Evolutionary conservation across 2,113 vertebrate species (phyloP).

Genomic region (Prunella fulvescens): DNA sequence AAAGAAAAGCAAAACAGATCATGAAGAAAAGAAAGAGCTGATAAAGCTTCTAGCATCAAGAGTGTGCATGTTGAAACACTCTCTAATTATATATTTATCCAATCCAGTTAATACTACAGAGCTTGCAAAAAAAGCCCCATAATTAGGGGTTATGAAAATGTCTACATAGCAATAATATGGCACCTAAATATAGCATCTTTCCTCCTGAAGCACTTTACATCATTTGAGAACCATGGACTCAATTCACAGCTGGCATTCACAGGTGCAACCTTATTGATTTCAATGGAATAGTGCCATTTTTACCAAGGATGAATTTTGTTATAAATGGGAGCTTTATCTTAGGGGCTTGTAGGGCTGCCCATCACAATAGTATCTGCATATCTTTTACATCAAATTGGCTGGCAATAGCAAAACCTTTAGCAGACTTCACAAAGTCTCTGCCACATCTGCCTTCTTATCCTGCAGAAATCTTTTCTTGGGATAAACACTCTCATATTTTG

Average conservation of each 20-base stretch:
- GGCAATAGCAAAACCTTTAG: background rate
- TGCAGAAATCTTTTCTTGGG: background rate
- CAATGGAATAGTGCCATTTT: slow-evolving; percentile 12
- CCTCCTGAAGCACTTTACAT: slow-evolving; percentile 64
- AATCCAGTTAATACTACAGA: slow-evolving; percentile 70
- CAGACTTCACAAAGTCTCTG: background rate
- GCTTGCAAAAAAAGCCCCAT: slow-evolving; percentile 64
- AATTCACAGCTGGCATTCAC: slow-evolving; percentile 60
- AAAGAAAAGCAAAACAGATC: slow-evolving; percentile 65
- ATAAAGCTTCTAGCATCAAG: slow-evolving; percentile 69
- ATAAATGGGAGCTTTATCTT: background rate
- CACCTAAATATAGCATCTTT: slow-evolving; percentile 68
- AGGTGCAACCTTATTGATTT: slow-evolving; percentile 60
- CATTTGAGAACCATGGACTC: slow-evolving; percentile 50
- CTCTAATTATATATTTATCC: slow-evolving; percentile 72
- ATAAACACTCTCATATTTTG: background rate
- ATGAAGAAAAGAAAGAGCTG: slow-evolving; percentile 68
- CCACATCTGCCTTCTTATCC: background rate
- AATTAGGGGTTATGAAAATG: slow-evolving; percentile 72
- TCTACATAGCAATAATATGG: slow-evolving; percentile 66
- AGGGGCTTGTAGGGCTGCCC: background rate
- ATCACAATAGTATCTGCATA: background rate
- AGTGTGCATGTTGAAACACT: slow-evolving; percentile 70
- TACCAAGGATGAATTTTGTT: background rate
- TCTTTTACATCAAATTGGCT: background rate